Evolutionary conservation across 2,797 vertebrate genomes (phyloP), one percentile per base, ranked within the genome.

Genomic region (Myotis planiceps): DNA sequence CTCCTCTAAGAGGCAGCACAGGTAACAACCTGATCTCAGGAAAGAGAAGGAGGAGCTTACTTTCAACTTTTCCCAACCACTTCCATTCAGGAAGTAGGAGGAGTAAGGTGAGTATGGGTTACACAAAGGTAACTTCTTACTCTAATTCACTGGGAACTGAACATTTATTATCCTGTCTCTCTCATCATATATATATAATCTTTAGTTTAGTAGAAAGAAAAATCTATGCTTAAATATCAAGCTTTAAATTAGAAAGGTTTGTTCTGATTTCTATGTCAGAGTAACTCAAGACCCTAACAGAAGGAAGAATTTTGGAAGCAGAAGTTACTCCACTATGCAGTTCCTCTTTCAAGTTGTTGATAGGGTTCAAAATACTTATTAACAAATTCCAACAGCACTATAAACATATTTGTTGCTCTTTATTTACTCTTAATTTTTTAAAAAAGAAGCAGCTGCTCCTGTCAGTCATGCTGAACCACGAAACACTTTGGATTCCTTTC

Each of bases 151-250:
- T 37, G 25, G 15, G 37, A 85, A 71, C 18, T 87, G 45, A 96
- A 93, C 19, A 37, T 29, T 39, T 37, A 55, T 19, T 53, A 76
- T 23, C 45, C 19, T 18, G 69, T 69, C 25, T 42, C 47, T 90
- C 13, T 91, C n/a, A 53, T 9, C 19, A 78, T 39, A 32, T 5
- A 12, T 25, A 58, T 42, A 85, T 92, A 19, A 87, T 32, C 2
- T 95, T 45, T 60, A 21, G 37, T 39, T 95, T 68, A 78, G 8
- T 45, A 90, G 1, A 8, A 88, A 96, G 86, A 93, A 34, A 90
- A 95, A 91, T 66, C n/a, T 65, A 27, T 74, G 34, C n/a, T 92
- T 88, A 71, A 93, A 60, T 49, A 84, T 85, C 76, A 88, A 97
- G 29, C 6, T 92, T 68, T 60, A 81, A 78, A 88, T 87, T 47